Evolutionary conservation across 2,797 vertebrate species (phyloP).

Genomic region (Brachyrhaphis roseni): DNA sequence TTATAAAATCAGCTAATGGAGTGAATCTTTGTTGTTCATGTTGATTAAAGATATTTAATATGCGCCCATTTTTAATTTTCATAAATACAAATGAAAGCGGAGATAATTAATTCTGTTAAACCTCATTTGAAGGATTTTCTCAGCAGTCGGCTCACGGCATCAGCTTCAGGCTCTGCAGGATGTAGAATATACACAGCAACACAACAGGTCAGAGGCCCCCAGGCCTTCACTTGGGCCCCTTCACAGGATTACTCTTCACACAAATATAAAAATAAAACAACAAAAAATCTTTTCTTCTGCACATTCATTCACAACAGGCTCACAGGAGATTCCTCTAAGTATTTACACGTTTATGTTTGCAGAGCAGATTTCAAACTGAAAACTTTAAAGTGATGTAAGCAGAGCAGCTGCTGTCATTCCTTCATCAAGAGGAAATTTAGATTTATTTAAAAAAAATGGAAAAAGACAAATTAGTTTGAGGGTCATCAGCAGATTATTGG

Average conservation of each 20-base stretch:
- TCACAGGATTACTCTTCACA: constrained; percentile 4
- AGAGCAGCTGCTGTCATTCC: not conserved
- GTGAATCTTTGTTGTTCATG: not conserved
- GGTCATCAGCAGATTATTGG: not conserved
- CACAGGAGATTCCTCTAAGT: constrained; percentile 36
- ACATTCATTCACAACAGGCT: constrained; percentile 46
- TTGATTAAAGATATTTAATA: not conserved
- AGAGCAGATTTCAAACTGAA: constrained; percentile 49
- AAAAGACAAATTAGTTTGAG: too few relatives aligned
- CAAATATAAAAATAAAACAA: constrained; percentile 18
- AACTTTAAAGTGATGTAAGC: not conserved
- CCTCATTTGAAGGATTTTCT: not conserved
- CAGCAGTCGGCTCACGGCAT: not conserved
- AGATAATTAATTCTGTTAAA: not conserved
- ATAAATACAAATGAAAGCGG: not conserved
- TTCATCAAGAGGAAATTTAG: not conserved
- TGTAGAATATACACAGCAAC: not conserved
- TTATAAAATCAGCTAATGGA: not conserved
- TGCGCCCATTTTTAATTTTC: not conserved
- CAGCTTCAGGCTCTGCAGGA: not conserved
- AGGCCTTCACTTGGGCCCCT: not conserved
- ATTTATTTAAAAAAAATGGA: too few relatives aligned
- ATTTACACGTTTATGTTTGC: constrained; percentile 20
- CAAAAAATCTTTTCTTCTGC: constrained; percentile 31
- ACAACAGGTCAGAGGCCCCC: not conserved